Conservation (phyloP, 2,888 invertebrate species). For the Silvanus unidentatus region DNA sequence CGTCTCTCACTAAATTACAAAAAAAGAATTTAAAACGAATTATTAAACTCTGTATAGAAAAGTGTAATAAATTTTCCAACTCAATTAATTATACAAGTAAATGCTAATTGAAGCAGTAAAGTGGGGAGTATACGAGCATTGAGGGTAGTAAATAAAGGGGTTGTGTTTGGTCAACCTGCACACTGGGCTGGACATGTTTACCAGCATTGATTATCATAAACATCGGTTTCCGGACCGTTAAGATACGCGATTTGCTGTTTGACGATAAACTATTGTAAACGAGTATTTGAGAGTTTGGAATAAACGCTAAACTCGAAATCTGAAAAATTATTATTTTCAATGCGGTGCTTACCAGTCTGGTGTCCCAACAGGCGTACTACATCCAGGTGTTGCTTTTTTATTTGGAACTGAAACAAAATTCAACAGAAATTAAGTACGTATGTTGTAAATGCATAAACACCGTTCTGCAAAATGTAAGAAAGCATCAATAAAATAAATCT, state of each 20-base stretch:
- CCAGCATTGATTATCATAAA: constrained; percentile 29
- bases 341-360: constrained; percentile 27
- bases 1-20: neutral
- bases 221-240: constrained; percentile 31
- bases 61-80: neutral
- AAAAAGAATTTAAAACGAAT: too few species aligned
- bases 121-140: constrained; percentile 29
- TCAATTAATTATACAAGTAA: constrained; percentile 16
- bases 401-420: constrained; percentile 21
- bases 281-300: too few species aligned
- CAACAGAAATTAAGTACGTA: neutral
- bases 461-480: too few species aligned
- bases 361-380: constrained; percentile 23
- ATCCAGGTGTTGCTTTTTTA: constrained; percentile 24
- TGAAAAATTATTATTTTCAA: too few species aligned
- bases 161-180: constrained; percentile 32
- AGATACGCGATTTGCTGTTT: constrained; percentile 19
- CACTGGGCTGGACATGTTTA: constrained; percentile 25
- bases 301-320: too few species aligned
- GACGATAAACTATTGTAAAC: neutral
- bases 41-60: too few species aligned
- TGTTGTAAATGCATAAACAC: neutral
- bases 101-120: constrained; percentile 30
- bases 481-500: constrained; percentile 16
- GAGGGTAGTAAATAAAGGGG: constrained; percentile 30